Conservation (phyloP, 2,888 invertebrate species). For the Patella ulyssiponensis region DNA sequence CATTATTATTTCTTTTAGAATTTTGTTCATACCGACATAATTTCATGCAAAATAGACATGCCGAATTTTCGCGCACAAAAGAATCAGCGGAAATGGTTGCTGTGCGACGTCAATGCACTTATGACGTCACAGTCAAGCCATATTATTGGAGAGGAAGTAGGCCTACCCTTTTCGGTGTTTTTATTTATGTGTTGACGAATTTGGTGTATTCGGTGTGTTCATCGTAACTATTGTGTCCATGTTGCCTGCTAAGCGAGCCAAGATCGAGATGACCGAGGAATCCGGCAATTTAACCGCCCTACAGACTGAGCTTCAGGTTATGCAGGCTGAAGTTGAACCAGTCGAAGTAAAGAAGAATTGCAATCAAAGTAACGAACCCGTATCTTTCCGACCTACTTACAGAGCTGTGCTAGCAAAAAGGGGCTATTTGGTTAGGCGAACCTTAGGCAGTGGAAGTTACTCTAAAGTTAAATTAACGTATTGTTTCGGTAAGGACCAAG, state of each 20-base stretch:
- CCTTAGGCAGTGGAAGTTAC: constrained; percentile 69
- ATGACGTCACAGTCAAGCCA: constrained; percentile 25
- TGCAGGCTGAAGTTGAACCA: constrained; percentile 61
- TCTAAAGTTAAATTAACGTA: constrained; percentile 82
- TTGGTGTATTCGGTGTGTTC: too few species aligned
- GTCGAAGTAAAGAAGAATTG: constrained; percentile 48
- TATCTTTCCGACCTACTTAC: constrained; percentile 64
- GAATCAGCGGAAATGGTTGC: not conserved
- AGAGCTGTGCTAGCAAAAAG: constrained; percentile 66
- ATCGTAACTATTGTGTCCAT: constrained; percentile 24
- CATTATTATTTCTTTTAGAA: constrained; percentile 31
- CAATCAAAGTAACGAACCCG: constrained; percentile 42
- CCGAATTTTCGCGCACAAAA: not conserved
- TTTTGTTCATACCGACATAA: not conserved
- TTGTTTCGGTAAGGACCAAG: constrained; percentile 49
- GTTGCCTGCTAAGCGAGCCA: constrained; percentile 49
- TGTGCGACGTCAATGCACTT: constrained; percentile 32
- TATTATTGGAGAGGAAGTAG: constrained; percentile 2
- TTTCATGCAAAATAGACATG: not conserved
- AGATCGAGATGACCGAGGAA: constrained; percentile 44
- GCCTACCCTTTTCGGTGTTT: too few species aligned
- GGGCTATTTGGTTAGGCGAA: constrained; percentile 63
- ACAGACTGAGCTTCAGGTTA: constrained; percentile 54
- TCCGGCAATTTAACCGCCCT: constrained; percentile 39
- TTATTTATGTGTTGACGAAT: too few species aligned